Conservation (phyloP, 2,113 vertebrate species). For the Lamprotornis superbus region DNA sequence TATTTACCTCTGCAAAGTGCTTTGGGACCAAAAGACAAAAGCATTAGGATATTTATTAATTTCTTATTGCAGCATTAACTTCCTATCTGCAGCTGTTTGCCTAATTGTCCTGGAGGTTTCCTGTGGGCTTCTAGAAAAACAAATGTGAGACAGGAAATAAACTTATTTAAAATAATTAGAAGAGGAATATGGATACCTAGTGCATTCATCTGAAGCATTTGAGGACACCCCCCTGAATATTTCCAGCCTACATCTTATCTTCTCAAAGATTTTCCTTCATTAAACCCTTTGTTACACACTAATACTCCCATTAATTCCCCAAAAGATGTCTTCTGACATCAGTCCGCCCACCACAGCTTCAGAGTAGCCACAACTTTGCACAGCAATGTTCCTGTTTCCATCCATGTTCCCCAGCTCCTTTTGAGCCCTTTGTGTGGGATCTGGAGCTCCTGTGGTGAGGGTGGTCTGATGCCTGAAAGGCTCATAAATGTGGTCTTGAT, state of each 20-base stretch:
- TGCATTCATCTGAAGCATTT: not conserved
- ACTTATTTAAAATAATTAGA: not conserved
- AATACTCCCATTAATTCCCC: not conserved
- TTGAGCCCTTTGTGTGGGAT: not conserved
- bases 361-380: not conserved
- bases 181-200: not conserved
- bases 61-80: constrained; percentile 10
- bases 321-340: not conserved
- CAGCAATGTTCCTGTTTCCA: not conserved
- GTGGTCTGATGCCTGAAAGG: not conserved
- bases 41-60: not conserved
- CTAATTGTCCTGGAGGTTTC: constrained; percentile 34
- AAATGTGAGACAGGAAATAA: constrained; percentile 21
- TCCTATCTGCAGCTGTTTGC: constrained; percentile 10
- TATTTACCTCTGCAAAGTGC: not conserved
- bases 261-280: not conserved
- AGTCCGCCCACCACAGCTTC: not conserved
- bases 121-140: constrained; percentile 24
- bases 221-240: not conserved
- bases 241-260: not conserved
- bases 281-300: not conserved
- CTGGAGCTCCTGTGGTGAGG: accelerated
- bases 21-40: constrained; percentile 28
- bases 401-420: not conserved
- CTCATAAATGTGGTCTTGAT: not conserved